Conservation (phyloP, 1,140 invertebrate genomes). For the Eciton burchellii region DNA sequence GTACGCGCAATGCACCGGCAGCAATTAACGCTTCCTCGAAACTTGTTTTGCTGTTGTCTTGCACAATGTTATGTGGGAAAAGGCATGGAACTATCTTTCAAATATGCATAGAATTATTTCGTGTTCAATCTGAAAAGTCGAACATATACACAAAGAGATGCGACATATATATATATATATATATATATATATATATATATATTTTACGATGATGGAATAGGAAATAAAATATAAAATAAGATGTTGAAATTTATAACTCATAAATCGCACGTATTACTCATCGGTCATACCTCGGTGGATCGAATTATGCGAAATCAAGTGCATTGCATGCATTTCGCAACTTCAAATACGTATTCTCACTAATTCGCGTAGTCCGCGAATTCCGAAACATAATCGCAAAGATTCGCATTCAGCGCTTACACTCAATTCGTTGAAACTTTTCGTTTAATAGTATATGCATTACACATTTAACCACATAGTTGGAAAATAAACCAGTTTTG, state of each 20-base stretch:
- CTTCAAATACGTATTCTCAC: not conserved
- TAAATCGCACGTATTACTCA: no score
- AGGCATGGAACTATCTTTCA: not conserved
- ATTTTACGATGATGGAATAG: no score
- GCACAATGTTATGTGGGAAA: not conserved
- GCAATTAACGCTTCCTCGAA: slow-evolving; percentile 38
- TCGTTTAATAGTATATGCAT: no score
- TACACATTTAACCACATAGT: not conserved
- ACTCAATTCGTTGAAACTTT: not conserved
- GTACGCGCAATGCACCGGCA: not conserved
- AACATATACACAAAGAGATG: not conserved
- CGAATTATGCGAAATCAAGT: slow-evolving; percentile 27
- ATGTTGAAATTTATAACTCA: not conserved
- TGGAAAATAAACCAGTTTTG: not conserved
- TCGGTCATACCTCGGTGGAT: not conserved
- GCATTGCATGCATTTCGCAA: not conserved
- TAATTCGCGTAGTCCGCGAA: not conserved
- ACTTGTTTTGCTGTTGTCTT: not conserved
- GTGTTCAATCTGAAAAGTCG: not conserved
- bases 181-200: no score
- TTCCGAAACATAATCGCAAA: not conserved
- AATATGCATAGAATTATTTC: no score
- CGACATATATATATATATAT: no score
- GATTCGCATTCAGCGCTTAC: not conserved
- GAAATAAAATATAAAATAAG: not conserved